These are phyloP conservation scores for Apis mellifera DNA, from an alignment of 1,140 invertebrate genomes.

Conservation along the genomic window Amel_HAv3.1 CM009943.2:5592001-5592500, in stretches of 20 bases:
- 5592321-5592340: constrained; percentile 49
- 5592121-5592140: background rate
- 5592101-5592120: too few relatives aligned
- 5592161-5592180: background rate
- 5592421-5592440: constrained; percentile 23
- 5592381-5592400: constrained; percentile 36
- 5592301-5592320: constrained; percentile 4
- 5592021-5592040: background rate
- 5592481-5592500: constrained; percentile 21
- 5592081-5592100: background rate
- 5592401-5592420: background rate
- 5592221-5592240: background rate
- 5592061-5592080: background rate
- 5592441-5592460: background rate
- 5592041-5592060: too few relatives aligned
- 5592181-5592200: background rate
- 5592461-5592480: background rate
- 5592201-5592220: background rate
- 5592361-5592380: constrained; percentile 40
- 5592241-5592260: background rate
- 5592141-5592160: background rate
- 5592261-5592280: constrained; percentile 32
- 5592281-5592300: constrained; percentile 36
- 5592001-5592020: background rate
- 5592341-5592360: constrained; percentile 41